Evolutionary conservation across 2,888 invertebrate species (phyloP).

Genomic region (Phytoseiulus persimilis): DNA sequence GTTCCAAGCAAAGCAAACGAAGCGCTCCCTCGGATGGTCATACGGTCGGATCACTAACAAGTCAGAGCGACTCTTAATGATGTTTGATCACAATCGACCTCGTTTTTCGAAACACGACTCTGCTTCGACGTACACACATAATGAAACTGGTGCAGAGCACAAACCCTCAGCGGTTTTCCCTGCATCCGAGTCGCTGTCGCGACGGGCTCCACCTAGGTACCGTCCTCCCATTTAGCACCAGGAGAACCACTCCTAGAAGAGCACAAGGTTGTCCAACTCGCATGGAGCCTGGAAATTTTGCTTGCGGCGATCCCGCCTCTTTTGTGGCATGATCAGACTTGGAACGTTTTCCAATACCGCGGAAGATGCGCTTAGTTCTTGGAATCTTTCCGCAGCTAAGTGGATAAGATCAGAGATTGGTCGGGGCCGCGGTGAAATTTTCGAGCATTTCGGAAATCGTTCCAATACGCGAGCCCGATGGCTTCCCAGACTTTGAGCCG

Average conservation of each 20-base stretch:
- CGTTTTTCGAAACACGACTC: background rate
- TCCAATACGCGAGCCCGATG: background rate
- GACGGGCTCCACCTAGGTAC: background rate
- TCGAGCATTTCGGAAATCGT: background rate
- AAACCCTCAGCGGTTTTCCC: background rate
- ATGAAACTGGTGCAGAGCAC: background rate
- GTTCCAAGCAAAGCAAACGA: background rate
- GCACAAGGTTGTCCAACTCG: background rate
- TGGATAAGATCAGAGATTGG: background rate
- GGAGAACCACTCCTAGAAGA: background rate
- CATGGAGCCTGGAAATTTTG: background rate
- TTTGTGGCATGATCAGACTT: background rate
- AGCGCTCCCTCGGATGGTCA: background rate
- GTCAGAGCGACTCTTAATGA: background rate
- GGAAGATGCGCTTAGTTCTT: background rate
- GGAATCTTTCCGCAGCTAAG: background rate
- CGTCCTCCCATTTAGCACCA: background rate
- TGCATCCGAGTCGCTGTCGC: too few relatives aligned
- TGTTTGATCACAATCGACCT: constrained; percentile 5
- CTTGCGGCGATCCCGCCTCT: background rate
- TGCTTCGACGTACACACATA: background rate
- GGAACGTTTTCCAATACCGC: background rate
- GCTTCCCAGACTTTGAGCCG: too few relatives aligned
- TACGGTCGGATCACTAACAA: background rate
- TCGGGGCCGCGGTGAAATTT: background rate